A percentile compares a stretch with the other conserved stretches of the same genome.
Conservation (phyloP, 2,113 vertebrate species). For the Cyprinodon brontotheroides region DNA sequence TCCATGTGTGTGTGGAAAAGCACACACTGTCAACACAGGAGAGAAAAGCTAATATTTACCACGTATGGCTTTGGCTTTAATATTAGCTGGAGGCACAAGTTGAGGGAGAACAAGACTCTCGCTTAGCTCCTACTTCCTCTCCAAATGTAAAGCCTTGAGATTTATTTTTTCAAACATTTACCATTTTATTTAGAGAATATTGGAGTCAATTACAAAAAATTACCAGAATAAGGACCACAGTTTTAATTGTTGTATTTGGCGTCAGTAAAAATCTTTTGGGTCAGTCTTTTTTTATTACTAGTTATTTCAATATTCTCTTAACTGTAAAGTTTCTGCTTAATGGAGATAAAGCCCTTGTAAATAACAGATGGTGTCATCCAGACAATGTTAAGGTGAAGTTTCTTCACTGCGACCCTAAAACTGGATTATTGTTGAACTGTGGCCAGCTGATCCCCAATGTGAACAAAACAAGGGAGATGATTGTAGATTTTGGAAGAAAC, state of each 20-base stretch:
- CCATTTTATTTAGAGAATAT: constrained; percentile 31
- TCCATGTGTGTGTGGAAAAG: constrained; percentile 78
- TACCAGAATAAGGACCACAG: background rate
- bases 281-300: background rate
- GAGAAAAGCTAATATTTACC: constrained; percentile 84
- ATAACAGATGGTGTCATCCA: too few species aligned
- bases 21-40: constrained; percentile 80
- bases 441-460: too few species aligned
- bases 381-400: too few species aligned
- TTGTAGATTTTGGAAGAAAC: too few species aligned
- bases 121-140: constrained; percentile 51
- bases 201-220: background rate
- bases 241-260: background rate
- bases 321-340: background rate
- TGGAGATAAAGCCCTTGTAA: too few species aligned
- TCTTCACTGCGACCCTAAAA: too few species aligned
- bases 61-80: constrained; percentile 76
- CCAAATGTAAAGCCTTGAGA: constrained; percentile 35
- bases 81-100: constrained; percentile 74
- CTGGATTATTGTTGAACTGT: too few species aligned
- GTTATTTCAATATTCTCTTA: background rate
- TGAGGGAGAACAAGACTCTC: constrained; percentile 61
- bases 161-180: constrained; percentile 24
- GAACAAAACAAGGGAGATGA: too few species aligned
- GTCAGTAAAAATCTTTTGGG: background rate